Base-by-base conservation (phyloP, 2,113 vertebrate genomes). In the Tragelaphus buxtoni region DNA sequence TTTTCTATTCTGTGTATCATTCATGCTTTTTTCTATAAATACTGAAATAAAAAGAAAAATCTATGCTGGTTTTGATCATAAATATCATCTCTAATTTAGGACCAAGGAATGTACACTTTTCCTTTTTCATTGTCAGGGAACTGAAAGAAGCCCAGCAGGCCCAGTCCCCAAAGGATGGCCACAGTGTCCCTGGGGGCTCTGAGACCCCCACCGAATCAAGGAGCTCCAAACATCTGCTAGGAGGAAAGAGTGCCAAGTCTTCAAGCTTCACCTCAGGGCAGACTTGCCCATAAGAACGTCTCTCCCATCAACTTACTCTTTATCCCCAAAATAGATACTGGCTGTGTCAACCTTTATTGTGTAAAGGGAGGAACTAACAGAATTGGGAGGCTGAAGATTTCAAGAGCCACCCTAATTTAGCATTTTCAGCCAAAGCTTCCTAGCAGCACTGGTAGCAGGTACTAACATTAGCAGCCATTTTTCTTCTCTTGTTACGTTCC, bases 71-170 rank as follows among this genome's bases (percentile, higher is more conserved):
- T 90, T 82, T 87, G 58, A 74, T 74, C 14, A 39, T 55, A 83
- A 92, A 76, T 85, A 32, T 28, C 79, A 42, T 82, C 35, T 87
- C 14, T 72, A n/a, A 55, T 16, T 87, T 88, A 28, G 53, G 32
- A 45, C 79, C 12, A 56, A 87, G 32, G 94, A 84, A 95, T 12
- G 4, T 42, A 28, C 79, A 13, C 8, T 87, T 87, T 45, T 42
- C 63, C 26, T 24, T 39, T 95, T 88, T 69, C 4, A 32, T 30
- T 92, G 17, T 69, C 80, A 99, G 99, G 97, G 99, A 99, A 98
- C 99, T 99, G 82, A 98, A 99, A 98, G 99, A 99, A 96, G 99
- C 98, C 56, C 99, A 99, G 28, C 97, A 98, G 96, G 98, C 99
- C 51, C 99, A 98, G 80, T 97, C 97, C 84, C 99, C 99, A 35